A percentile compares a stretch with the other conserved stretches of the same genome.
These are phyloP conservation scores for Esox niger DNA, from an alignment of 2,113 vertebrate genomes.

Conservation along the genomic window DNA sequence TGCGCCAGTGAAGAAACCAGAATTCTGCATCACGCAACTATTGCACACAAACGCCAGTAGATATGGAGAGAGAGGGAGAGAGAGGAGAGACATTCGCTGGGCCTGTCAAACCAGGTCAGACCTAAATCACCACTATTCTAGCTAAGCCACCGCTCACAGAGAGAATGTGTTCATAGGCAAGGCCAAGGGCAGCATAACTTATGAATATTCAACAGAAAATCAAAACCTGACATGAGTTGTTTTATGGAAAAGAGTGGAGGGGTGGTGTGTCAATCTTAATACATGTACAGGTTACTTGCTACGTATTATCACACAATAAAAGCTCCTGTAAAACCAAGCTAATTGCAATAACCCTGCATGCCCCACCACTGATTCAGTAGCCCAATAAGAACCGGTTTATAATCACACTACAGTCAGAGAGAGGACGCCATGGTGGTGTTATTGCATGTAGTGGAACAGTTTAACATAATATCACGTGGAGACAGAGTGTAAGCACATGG, in stretches of 20 bases:
- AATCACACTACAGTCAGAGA: slow-evolving; percentile 63
- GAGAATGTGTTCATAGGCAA: no score
- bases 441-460: slow-evolving; percentile 39
- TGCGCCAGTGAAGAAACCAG: no score
- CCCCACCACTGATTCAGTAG: slow-evolving; percentile 7
- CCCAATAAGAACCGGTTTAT: slow-evolving; percentile 41
- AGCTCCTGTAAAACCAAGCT: slow-evolving; percentile 52
- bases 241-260: not conserved
- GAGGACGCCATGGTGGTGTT: slow-evolving; percentile 48
- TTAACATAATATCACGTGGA: no score
- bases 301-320: slow-evolving; percentile 48
- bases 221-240: not conserved
- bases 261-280: not conserved
- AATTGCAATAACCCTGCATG: slow-evolving; percentile 34
- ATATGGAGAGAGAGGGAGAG: no score
- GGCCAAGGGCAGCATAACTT: not conserved
- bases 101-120: no score
- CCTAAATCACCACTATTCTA: no score
- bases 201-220: not conserved
- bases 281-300: not conserved
- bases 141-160: no score
- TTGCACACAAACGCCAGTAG: no score
- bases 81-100: no score
- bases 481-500: slow-evolving; percentile 56
- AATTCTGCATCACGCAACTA: no score